Evolutionary conservation across 2,113 vertebrate genomes (phyloP).

Genomic region (Archilochus colubris): DNA sequence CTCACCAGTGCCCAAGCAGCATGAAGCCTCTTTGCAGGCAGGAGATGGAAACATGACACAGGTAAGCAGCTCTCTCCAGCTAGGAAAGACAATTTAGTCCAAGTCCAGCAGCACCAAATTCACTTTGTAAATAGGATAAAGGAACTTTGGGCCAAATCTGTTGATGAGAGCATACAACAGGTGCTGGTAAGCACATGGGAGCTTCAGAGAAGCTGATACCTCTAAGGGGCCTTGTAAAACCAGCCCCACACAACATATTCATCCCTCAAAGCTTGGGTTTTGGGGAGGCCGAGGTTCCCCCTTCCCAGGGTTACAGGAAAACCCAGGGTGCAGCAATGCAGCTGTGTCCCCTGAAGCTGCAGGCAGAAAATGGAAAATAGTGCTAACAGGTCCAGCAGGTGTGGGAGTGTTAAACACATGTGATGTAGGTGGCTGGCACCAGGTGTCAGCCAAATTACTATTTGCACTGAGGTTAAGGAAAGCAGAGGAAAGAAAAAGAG

Average conservation of each 20-base stretch:
- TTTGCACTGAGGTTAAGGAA: background rate
- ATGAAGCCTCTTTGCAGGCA: background rate
- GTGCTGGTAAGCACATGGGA: background rate
- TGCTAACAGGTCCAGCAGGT: background rate
- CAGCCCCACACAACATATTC: background rate
- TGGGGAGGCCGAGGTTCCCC: background rate
- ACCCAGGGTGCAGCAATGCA: rapidly evolving
- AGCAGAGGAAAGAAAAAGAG: background rate
- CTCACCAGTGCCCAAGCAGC: background rate
- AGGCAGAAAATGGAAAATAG: background rate
- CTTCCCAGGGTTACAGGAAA: background rate
- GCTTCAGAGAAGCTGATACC: background rate
- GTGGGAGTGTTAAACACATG: background rate
- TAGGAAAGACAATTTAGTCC: background rate
- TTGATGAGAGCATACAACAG: background rate
- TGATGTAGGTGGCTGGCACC: background rate
- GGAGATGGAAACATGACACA: background rate
- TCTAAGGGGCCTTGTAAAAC: background rate
- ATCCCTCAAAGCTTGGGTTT: background rate
- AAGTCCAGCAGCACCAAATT: background rate
- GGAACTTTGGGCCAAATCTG: background rate
- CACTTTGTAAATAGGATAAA: background rate
- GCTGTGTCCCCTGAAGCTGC: background rate
- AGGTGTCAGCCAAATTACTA: background rate
- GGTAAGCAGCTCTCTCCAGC: background rate